Percentiles rank a stretch among this genome's conserved stretches.
phyloP scores from a whole-genome alignment of 2,888 invertebrate species.

The Pseudanteris insignis region DNA sequence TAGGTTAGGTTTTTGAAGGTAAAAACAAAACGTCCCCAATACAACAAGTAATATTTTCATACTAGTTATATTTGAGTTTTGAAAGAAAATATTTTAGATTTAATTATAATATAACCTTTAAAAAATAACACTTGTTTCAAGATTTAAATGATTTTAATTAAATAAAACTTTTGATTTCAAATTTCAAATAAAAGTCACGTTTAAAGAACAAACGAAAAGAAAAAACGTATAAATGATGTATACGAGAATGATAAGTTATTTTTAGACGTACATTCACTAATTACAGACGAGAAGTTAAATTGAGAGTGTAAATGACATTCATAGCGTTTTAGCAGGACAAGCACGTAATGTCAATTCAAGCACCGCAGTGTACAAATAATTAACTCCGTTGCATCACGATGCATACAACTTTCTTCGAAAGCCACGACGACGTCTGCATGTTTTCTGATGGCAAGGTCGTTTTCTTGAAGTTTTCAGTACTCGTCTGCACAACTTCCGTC shows the following conservation, averaged over 20 bases:
- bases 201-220: no score
- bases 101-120: no score
- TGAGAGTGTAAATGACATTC: conserved; percentile 22
- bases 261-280: conserved; percentile 8
- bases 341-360: conserved; percentile 29
- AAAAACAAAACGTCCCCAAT: no score
- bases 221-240: not conserved
- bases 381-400: conserved; percentile 40
- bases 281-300: conserved; percentile 15
- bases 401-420: conserved; percentile 56
- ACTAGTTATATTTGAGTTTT: no score
- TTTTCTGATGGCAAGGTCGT: conserved; percentile 58
- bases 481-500: conserved; percentile 57
- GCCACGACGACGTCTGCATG: conserved; percentile 58
- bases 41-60: no score
- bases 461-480: conserved; percentile 49
- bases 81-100: no score
- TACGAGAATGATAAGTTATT: conserved; percentile 2
- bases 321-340: conserved; percentile 17
- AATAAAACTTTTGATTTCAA: no score
- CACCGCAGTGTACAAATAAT: conserved; percentile 33
- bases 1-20: no score
- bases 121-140: no score
- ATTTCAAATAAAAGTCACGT: no score
- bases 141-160: no score